Evolutionary conservation across 1,140 invertebrate species (phyloP).

Genomic region (Coenobita brevimanus): DNA sequence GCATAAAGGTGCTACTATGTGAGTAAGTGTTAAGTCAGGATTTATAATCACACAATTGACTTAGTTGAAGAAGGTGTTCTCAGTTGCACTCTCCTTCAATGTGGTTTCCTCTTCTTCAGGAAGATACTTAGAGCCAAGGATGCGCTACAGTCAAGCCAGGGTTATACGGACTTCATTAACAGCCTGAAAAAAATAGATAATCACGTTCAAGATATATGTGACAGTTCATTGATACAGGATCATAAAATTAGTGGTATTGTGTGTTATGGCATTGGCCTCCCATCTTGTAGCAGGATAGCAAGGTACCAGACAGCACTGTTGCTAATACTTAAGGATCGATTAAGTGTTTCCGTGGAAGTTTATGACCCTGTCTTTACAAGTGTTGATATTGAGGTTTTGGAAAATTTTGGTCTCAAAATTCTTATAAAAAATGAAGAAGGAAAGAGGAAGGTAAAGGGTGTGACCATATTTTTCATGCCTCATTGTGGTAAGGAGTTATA

Average conservation of each 20-base stretch:
- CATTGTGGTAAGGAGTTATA: slow-evolving; percentile 73
- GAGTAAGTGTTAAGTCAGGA: neutral
- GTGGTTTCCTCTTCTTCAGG: slow-evolving; percentile 19
- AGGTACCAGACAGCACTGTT: slow-evolving; percentile 65
- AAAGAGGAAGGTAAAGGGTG: slow-evolving; percentile 68
- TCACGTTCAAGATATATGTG: neutral
- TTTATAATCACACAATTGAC: neutral
- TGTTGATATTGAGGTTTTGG: slow-evolving; percentile 49
- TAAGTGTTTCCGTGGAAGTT: slow-evolving; percentile 35
- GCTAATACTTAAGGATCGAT: slow-evolving; percentile 38
- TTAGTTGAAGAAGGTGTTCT: too few relatives aligned
- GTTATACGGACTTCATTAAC: neutral
- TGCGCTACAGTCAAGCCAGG: slow-evolving; percentile 3
- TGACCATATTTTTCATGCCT: slow-evolving; percentile 73
- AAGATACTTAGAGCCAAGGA: slow-evolving; percentile 30
- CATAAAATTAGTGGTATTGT: slow-evolving; percentile 44
- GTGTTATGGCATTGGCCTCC: slow-evolving; percentile 68
- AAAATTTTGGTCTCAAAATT: slow-evolving; percentile 44
- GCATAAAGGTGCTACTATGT: too few relatives aligned
- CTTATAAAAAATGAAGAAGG: slow-evolving; percentile 70
- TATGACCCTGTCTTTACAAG: slow-evolving; percentile 65
- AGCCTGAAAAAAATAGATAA: slow-evolving; percentile 23
- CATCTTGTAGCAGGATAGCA: slow-evolving; percentile 49
- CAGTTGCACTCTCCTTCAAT: too few relatives aligned
- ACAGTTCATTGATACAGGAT: neutral